Percentiles rank a stretch among this genome's conserved stretches.
Conservation (phyloP, 2,797 vertebrate species). For the Danio kyathit region DNA sequence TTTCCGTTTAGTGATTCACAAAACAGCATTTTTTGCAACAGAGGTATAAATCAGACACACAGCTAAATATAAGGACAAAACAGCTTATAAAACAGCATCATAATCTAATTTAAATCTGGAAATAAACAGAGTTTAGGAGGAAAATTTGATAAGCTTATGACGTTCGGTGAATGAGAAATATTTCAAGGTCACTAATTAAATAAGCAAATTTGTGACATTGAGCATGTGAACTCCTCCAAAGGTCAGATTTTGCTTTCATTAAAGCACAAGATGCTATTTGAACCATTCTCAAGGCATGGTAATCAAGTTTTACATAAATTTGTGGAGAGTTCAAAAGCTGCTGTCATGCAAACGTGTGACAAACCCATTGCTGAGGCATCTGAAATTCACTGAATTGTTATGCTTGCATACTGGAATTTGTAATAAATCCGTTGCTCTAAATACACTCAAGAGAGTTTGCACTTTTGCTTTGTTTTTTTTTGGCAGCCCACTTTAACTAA, state of each 20-base stretch:
- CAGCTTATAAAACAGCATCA: conserved; percentile 3
- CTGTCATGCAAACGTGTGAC: neutral
- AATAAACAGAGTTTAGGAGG: conserved; percentile 16
- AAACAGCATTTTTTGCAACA: neutral
- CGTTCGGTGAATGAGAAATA: conserved; percentile 12
- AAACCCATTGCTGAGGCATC: neutral
- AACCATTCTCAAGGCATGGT: neutral
- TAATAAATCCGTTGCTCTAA: neutral
- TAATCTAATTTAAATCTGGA: conserved; percentile 13
- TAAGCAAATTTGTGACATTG: neutral
- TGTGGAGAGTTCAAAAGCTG: neutral
- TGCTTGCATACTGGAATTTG: neutral
- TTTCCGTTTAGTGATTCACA: neutral
- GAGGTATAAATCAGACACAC: neutral
- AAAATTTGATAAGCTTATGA: conserved; percentile 19
- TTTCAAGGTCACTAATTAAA: conserved; percentile 9
- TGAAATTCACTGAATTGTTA: neutral
- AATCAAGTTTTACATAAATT: neutral
- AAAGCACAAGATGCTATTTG: neutral
- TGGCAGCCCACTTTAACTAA: too few relatives aligned
- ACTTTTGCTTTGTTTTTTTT: neutral
- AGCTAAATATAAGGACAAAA: neutral
- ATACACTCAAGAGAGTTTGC: neutral
- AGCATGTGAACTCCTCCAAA: neutral
- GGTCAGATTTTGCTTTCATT: neutral